These are phyloP conservation scores for Rhagoletis pomonella DNA, from an alignment of 1,140 invertebrate genomes.

Conservation along the genomic window DNA sequence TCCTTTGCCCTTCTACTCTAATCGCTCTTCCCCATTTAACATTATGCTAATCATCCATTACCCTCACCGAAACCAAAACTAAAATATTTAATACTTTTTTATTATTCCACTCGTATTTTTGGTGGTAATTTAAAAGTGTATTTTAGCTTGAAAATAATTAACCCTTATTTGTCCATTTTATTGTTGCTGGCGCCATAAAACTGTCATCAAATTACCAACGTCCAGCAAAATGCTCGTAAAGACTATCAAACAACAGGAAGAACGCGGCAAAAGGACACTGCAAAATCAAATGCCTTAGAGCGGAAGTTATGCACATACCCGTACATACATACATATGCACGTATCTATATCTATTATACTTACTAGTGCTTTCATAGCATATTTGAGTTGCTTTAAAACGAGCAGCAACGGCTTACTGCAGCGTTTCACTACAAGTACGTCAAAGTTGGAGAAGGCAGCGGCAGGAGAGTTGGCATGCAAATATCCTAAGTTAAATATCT, in stretches of 20 bases:
- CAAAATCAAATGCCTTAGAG: not conserved
- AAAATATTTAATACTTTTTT: not conserved
- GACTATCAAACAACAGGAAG: slow-evolving; percentile 34
- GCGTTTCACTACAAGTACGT: not conserved
- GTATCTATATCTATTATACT: not conserved
- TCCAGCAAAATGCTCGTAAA: slow-evolving; percentile 43
- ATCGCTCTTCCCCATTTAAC: not conserved
- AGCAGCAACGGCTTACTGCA: slow-evolving; percentile 16
- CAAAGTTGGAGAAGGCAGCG: not conserved
- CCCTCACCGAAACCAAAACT: not conserved
- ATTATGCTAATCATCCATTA: slow-evolving; percentile 21
- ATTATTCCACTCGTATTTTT: slow-evolving; percentile 15
- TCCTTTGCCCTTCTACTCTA: not conserved
- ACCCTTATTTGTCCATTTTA: slow-evolving; percentile 59
- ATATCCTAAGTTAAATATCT: not conserved
- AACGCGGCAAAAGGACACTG: not conserved
- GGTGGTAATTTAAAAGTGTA: not conserved
- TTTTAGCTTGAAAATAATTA: slow-evolving; percentile 54
- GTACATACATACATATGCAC: not conserved
- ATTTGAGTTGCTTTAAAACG: slow-evolving; percentile 28
- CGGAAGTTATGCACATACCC: not conserved
- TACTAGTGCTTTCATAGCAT: not conserved
- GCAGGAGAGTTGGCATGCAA: slow-evolving; percentile 11
- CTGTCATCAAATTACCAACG: slow-evolving; percentile 55
- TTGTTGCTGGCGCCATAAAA: slow-evolving; percentile 57